Percentiles rank a stretch among this genome's conserved stretches.
Conservation (phyloP, 2,113 vertebrate species). For the Gorsachius goisagi region DNA sequence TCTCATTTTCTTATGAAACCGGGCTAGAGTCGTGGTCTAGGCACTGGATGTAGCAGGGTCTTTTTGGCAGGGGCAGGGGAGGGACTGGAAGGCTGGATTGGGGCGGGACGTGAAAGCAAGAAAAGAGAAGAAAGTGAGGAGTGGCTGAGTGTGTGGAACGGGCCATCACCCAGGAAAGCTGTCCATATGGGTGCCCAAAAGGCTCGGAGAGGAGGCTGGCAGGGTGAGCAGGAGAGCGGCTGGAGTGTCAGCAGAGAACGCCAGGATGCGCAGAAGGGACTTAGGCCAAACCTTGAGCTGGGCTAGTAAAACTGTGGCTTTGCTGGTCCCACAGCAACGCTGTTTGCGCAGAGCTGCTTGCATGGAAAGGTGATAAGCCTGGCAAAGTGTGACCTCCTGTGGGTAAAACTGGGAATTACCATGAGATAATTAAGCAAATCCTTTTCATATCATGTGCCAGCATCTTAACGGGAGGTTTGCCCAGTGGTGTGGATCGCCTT, state of each 20-base stretch:
- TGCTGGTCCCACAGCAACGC: background rate
- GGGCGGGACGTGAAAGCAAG: background rate
- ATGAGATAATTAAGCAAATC: background rate
- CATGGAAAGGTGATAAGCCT: background rate
- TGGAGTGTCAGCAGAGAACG: background rate
- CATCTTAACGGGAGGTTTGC: background rate
- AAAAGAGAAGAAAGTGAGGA: background rate
- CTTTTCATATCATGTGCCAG: background rate
- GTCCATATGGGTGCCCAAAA: background rate
- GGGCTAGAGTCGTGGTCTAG: background rate
- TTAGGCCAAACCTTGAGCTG: background rate
- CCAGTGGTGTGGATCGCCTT: background rate
- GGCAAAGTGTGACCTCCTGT: conserved; percentile 52
- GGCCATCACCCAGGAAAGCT: background rate
- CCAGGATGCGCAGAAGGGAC: background rate
- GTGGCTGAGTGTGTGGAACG: background rate
- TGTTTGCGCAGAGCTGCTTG: background rate
- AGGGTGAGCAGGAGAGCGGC: background rate
- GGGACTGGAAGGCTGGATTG: background rate
- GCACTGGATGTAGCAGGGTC: background rate
- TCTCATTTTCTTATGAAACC: background rate
- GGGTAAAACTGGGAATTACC: conserved; percentile 37
- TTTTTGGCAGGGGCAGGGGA: background rate
- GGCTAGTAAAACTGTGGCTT: background rate
- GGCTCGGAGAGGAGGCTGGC: background rate